Evolutionary conservation across 1,140 invertebrate species (phyloP).

Genomic region (Metaphire vulgaris): DNA sequence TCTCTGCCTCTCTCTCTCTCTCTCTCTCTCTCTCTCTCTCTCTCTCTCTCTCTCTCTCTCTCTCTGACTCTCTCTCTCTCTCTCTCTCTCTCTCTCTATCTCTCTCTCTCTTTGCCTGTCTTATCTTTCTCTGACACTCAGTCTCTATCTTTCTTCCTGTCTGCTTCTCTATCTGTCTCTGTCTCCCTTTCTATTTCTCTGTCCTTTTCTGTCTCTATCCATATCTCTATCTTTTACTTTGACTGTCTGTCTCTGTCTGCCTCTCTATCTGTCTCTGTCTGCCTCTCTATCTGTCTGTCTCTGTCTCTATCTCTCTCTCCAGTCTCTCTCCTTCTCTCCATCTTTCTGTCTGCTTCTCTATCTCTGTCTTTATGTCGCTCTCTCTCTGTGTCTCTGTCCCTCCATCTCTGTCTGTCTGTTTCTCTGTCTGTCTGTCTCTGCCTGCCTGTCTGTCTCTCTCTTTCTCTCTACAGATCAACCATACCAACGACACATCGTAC

Average conservation of each 20-base stretch:
- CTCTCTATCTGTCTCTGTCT: too few relatives aligned
- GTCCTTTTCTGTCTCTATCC: neutral
- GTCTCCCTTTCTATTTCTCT: neutral
- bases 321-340: neutral
- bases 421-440: neutral
- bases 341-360: neutral
- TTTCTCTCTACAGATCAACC: neutral
- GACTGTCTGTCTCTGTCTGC: too few relatives aligned
- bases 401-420: neutral
- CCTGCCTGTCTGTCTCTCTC: neutral
- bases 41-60: neutral
- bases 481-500: conserved; percentile 51
- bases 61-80: too few relatives aligned
- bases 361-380: neutral
- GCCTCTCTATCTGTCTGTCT: too few relatives aligned
- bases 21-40: neutral
- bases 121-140: too few relatives aligned
- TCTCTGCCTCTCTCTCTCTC: neutral
- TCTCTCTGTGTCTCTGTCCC: too few relatives aligned
- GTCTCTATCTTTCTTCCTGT: neutral
- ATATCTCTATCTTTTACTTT: neutral
- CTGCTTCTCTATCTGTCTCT: neutral
- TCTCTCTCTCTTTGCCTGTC: too few relatives aligned
- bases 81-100: too few relatives aligned
- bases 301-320: neutral